Evolutionary conservation across 2,797 vertebrate species (phyloP).

Genomic region (Sebastes cheni): DNA sequence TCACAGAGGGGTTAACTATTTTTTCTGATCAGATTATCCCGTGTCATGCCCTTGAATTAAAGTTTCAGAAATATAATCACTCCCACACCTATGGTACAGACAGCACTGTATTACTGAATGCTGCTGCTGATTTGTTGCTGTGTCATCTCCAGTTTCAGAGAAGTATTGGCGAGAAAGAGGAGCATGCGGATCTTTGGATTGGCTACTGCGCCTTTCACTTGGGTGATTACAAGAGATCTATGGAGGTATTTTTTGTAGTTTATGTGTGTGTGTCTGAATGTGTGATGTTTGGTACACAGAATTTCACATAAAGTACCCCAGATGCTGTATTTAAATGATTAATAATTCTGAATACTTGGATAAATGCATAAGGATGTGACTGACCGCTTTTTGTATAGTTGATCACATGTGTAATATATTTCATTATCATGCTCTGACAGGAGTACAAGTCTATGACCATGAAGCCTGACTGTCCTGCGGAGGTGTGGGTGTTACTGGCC

Average conservation of each 20-base stretch:
- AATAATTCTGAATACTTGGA: background rate
- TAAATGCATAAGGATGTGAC: background rate
- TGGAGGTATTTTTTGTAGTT: constrained; percentile 85
- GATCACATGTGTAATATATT: background rate
- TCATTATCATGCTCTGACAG: constrained; percentile 74
- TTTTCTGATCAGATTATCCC: background rate
- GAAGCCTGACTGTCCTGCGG: constrained; percentile 83
- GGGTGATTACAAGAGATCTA: constrained; percentile 92
- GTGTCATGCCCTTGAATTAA: background rate
- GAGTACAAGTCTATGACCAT: constrained; percentile 88
- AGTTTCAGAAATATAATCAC: background rate
- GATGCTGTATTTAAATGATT: background rate
- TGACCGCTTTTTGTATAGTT: background rate
- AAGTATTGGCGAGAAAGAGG: constrained; percentile 87
- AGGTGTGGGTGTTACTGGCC: constrained; percentile 95
- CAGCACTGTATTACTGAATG: background rate
- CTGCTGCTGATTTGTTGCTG: constrained; percentile 24
- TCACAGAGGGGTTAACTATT: background rate
- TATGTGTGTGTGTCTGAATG: background rate
- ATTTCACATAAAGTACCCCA: background rate
- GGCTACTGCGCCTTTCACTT: constrained; percentile 95
- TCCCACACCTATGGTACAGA: background rate
- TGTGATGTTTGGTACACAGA: background rate
- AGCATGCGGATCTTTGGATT: constrained; percentile 91
- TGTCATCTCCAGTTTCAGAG: constrained; percentile 89